These are phyloP conservation scores for Cotesia congregata DNA, from an alignment of 2,888 invertebrate species.

Conservation along the genomic window DNA sequence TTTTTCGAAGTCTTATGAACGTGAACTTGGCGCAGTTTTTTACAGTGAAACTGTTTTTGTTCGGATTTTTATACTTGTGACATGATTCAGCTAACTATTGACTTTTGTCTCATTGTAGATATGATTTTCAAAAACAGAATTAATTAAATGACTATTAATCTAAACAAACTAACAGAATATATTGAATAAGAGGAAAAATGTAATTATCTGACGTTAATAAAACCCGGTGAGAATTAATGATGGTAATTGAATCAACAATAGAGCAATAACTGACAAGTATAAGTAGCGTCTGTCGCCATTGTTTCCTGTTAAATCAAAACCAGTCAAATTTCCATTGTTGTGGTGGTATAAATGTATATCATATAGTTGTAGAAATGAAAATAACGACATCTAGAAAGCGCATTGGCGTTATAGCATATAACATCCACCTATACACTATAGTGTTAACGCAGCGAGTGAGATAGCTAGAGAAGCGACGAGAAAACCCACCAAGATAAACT, in stretches of 20 bases:
- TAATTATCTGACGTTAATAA: background rate
- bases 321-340: constrained; percentile 63
- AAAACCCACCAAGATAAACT: background rate
- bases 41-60: too few species aligned
- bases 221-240: constrained; percentile 4
- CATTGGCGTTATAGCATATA: background rate
- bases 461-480: background rate
- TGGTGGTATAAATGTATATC: constrained; percentile 11
- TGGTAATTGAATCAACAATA: constrained; percentile 13
- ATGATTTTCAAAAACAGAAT: too few species aligned
- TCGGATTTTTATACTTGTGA: too few species aligned
- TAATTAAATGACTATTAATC: too few species aligned
- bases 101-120: too few species aligned
- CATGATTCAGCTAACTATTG: too few species aligned
- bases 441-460: background rate
- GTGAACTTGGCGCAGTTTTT: too few species aligned
- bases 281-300: constrained; percentile 58
- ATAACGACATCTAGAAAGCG: constrained; percentile 36
- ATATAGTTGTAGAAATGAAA: constrained; percentile 19
- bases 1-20: too few species aligned
- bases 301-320: constrained; percentile 63
- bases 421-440: too few species aligned
- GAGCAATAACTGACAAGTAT: constrained; percentile 40
- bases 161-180: too few species aligned
- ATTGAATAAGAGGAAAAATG: background rate